phyloP scores from a whole-genome alignment of 2,113 vertebrate species.

The Tauraco erythrolophus region DNA sequence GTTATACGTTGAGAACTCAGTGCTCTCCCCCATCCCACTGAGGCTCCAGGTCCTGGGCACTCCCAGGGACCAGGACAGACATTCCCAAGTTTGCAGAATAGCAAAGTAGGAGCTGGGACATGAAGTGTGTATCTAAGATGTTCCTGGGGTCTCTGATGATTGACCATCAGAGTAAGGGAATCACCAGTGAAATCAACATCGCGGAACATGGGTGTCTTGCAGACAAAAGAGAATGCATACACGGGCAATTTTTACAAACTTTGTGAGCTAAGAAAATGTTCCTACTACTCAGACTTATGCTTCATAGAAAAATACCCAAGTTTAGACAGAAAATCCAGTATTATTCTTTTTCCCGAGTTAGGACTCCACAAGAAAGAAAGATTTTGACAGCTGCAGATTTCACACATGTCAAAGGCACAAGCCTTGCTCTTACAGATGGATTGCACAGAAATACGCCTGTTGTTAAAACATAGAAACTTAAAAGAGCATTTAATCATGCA shows the following conservation, averaged over 20 bases:
- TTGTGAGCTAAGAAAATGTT: not conserved
- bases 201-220: not conserved
- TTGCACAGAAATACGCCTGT: not conserved
- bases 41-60: accelerated
- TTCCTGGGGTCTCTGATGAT: not conserved
- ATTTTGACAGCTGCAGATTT: conserved; percentile 24
- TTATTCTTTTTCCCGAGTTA: not conserved
- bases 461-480: not conserved
- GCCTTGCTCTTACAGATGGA: not conserved
- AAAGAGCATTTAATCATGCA: not conserved
- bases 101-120: accelerated
- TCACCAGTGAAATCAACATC: not conserved
- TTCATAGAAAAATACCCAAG: not conserved
- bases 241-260: not conserved
- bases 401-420: not conserved
- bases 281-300: not conserved
- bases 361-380: not conserved
- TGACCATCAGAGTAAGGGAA: not conserved
- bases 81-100: not conserved
- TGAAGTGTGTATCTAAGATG: accelerated
- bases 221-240: not conserved
- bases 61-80: not conserved
- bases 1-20: not conserved
- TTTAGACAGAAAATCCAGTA: not conserved
- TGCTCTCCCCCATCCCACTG: not conserved